These are phyloP conservation scores for Notarius lentiginosus DNA, from an alignment of 2,113 vertebrate species.

Conservation along the genomic window DNA sequence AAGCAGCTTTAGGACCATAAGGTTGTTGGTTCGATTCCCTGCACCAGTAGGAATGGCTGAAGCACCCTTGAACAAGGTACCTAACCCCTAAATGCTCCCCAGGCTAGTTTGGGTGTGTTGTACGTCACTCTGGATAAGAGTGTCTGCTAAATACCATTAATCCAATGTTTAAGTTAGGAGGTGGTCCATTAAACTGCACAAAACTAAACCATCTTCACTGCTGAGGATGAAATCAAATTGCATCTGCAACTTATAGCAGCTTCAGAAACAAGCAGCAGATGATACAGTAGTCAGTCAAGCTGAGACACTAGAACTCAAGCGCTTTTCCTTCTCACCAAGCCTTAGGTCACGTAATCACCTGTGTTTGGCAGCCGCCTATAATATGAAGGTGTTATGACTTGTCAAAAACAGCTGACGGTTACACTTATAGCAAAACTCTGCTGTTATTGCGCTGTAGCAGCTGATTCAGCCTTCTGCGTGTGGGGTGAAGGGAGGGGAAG, in stretches of 20 bases:
- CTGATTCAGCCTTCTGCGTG: slow-evolving; percentile 29
- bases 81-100: too few species aligned
- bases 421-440: slow-evolving; percentile 21
- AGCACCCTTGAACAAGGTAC: too few species aligned
- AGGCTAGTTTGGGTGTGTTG: too few species aligned
- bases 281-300: not conserved
- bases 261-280: not conserved
- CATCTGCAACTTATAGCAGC: not conserved
- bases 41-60: too few species aligned
- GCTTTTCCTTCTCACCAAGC: not conserved
- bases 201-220: not conserved
- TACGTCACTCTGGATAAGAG: not conserved
- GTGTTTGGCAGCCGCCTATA: slow-evolving; percentile 20
- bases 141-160: too few species aligned
- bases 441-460: slow-evolving; percentile 34
- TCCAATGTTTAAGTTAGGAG: too few species aligned
- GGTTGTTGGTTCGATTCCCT: too few species aligned
- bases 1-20: too few species aligned
- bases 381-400: slow-evolving; percentile 35
- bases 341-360: slow-evolving; percentile 31
- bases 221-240: not conserved
- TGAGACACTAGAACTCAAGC: not conserved
- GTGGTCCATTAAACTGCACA: not conserved
- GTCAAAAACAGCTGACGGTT: slow-evolving; percentile 37
- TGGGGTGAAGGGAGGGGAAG: slow-evolving; percentile 1